Percentiles rank a stretch among this genome's conserved stretches.
Evolutionary conservation across 2,113 vertebrate genomes (phyloP).

Genomic region (Corvus hawaiiensis): DNA sequence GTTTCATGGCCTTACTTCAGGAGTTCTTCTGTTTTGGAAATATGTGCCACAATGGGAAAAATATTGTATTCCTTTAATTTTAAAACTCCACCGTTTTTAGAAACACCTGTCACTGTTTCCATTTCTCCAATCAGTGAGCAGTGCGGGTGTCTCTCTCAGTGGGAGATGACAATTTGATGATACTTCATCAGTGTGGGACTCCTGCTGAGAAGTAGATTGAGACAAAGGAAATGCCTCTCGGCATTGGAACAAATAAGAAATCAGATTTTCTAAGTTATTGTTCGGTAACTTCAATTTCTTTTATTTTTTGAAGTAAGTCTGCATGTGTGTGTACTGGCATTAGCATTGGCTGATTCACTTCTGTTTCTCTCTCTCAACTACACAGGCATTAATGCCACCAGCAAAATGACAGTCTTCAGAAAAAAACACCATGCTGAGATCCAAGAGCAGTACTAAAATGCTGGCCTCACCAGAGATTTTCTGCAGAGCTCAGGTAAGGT

Average conservation of each 20-base stretch:
- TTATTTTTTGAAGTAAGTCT: background rate
- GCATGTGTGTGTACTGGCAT: background rate
- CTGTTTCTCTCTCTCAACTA: background rate
- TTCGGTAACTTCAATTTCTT: background rate
- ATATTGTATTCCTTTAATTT: slow-evolving; percentile 2
- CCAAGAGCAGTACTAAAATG: background rate
- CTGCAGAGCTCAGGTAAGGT: background rate
- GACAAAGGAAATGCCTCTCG: slow-evolving; percentile 68
- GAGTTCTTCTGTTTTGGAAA: background rate
- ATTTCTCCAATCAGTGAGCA: slow-evolving; percentile 51
- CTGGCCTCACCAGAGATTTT: background rate
- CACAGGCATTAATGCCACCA: background rate
- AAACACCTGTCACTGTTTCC: slow-evolving; percentile 63
- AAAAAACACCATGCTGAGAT: background rate
- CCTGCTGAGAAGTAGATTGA: slow-evolving; percentile 73
- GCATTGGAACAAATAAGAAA: slow-evolving; percentile 59
- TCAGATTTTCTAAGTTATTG: slow-evolving; percentile 41
- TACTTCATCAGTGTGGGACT: slow-evolving; percentile 69
- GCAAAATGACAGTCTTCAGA: background rate
- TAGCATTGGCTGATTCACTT: background rate
- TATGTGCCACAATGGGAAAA: background rate
- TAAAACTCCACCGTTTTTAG: slow-evolving; percentile 45
- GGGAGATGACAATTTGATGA: slow-evolving; percentile 75
- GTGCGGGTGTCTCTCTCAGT: slow-evolving; percentile 53
- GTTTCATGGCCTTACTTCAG: background rate